Base-by-base conservation (phyloP, 2,888 invertebrate species). In the Pocota personata region DNA sequence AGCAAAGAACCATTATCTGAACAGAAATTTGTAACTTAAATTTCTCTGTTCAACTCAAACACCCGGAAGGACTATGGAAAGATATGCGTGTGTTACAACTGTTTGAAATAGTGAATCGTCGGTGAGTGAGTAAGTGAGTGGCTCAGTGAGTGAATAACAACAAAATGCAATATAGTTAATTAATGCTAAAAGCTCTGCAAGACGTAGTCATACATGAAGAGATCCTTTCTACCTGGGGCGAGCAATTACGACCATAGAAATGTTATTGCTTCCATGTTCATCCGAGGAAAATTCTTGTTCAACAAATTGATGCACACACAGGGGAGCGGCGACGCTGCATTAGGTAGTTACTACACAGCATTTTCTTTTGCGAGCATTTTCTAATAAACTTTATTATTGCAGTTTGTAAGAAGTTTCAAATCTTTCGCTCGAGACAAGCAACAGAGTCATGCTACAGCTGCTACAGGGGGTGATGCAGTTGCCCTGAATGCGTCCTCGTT, bases 351-450 rank as follows among this genome's bases (percentile, higher is more conserved):
- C 40, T 40, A 37, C 50, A 21, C 12, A 43, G 37, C 67, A 37
- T 66, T 82, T 82, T 77, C 79, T 64, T 75, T 73, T 37, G 32
- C 57, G 40, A 79, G 75, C 75, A 75, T 75, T 86, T 76, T 80
- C 82, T 77, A 82, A 86, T 86, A 86, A 82, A 82, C 55, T 86
- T 82, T 86, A 82, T 86, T 86, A 86, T 86, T 86, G 80, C 82
- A 86, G 82, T 86, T 86, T 67, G 76, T 72, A 86, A 86, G 86
- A 76, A 86, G 76, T 86, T 86, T 76, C 24, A 72, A 76, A 86
- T 86, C 82, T 72, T 77, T 76, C 62, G 52, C 64, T 57, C 46
- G 60, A 76, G 52, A 82, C 82, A 77, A 86, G 86, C 86, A 86
- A 86, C 86, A 86, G 82, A 71, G 71, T 62, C 35, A 57, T 72